Conservation (phyloP, 2,113 vertebrate species). For the Gallinago paraguaiae region DNA sequence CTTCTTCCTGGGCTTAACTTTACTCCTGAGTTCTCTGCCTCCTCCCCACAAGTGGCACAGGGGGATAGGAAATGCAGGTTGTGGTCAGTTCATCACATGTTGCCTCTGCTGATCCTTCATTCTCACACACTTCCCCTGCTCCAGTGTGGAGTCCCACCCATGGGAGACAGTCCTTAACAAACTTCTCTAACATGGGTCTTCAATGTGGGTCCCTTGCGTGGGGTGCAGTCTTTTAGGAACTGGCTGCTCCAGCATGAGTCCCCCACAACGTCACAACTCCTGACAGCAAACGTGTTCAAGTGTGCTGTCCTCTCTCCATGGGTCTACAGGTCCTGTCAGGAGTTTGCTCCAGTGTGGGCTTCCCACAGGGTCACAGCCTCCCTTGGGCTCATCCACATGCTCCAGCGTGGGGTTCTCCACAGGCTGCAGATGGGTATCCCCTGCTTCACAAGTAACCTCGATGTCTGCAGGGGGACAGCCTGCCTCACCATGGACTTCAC, state of each 20-base stretch:
- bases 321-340: background rate
- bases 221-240: background rate
- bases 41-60: fast-evolving
- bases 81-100: background rate
- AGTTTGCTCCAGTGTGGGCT: background rate
- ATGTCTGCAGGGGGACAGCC: background rate
- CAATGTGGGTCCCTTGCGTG: background rate
- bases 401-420: fast-evolving
- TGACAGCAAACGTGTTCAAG: background rate
- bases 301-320: background rate
- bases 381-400: background rate
- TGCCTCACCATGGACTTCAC: too few species aligned
- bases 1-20: background rate
- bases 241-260: background rate
- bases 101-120: background rate
- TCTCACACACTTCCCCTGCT: background rate
- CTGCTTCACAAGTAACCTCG: background rate
- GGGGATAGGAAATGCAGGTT: background rate
- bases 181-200: background rate
- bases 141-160: background rate
- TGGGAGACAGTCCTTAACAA: background rate
- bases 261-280: background rate
- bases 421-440: background rate
- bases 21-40: background rate
- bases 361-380: too few species aligned